Evolutionary conservation across 2,888 invertebrate species (phyloP).

Genomic region (Drosophila picticornis): DNA sequence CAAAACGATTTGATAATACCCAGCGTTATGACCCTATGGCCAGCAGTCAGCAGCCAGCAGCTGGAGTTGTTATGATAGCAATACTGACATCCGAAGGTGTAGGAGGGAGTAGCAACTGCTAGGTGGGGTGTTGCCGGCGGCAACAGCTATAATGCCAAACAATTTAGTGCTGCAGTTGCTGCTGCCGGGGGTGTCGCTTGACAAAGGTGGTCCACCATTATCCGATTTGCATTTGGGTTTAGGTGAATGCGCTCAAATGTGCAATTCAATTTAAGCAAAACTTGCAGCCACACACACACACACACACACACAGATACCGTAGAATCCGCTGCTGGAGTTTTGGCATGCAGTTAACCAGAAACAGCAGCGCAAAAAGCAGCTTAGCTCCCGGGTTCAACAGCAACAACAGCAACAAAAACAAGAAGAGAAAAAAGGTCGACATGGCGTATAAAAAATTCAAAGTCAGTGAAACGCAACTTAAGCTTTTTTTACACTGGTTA

Average conservation of each 20-base stretch:
- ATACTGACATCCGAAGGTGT: constrained; percentile 17
- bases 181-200: constrained; percentile 48
- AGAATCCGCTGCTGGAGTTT: constrained; percentile 44
- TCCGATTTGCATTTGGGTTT: constrained; percentile 80
- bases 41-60: constrained; percentile 61
- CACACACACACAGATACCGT: constrained; percentile 15
- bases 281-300: constrained; percentile 44
- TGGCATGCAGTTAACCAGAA: constrained; percentile 77
- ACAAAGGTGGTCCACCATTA: constrained; percentile 77
- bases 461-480: constrained; percentile 81
- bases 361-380: constrained; percentile 79
- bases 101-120: constrained; percentile 1
- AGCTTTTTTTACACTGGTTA: constrained; percentile 75
- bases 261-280: constrained; percentile 80
- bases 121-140: background rate
- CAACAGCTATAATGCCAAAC: constrained; percentile 70
- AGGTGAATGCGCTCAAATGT: constrained; percentile 82
- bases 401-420: constrained; percentile 5
- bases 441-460: constrained; percentile 77
- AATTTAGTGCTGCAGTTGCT: constrained; percentile 67
- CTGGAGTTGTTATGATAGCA: constrained; percentile 79
- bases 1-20: constrained; percentile 72
- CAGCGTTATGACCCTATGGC: constrained; percentile 62
- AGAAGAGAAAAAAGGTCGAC: constrained; percentile 62
- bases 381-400: constrained; percentile 53